These are phyloP conservation scores for Babylonia areolata DNA, from an alignment of 1,140 invertebrate species.

Conservation along the genomic window DNA sequence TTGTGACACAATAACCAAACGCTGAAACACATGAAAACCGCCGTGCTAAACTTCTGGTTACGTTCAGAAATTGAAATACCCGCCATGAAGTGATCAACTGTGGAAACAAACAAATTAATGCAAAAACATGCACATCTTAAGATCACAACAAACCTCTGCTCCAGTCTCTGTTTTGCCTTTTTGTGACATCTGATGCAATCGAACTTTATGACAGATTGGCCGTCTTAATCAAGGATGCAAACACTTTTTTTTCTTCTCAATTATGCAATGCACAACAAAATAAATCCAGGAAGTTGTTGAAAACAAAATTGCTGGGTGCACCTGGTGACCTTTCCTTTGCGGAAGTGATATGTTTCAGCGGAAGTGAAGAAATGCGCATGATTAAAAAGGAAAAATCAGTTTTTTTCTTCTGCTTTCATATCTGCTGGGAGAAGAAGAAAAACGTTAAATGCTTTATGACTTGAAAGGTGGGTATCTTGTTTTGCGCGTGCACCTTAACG, in stretches of 20 bases:
- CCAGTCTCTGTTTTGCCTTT: conserved; percentile 4
- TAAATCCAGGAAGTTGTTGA: too few species aligned
- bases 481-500: not conserved
- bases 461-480: not conserved
- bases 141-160: conserved; percentile 6
- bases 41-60: too few species aligned
- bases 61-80: too few species aligned
- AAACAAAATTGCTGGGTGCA: not conserved
- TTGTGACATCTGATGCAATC: not conserved
- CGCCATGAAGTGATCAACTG: too few species aligned
- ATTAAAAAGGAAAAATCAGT: not conserved
- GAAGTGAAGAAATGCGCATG: conserved; percentile 29
- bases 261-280: too few species aligned
- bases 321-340: not conserved
- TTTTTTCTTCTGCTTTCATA: not conserved
- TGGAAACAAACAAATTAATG: not conserved
- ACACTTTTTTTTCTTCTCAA: too few species aligned
- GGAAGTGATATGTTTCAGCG: conserved; percentile 15
- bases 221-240: too few species aligned
- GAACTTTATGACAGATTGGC: not conserved
- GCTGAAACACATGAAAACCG: too few species aligned
- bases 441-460: not conserved
- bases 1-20: too few species aligned
- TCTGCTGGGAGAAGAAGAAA: not conserved
- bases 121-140: not conserved